Conservation (phyloP, 2,888 invertebrate genomes). For the Trachelus tabidus region DNA sequence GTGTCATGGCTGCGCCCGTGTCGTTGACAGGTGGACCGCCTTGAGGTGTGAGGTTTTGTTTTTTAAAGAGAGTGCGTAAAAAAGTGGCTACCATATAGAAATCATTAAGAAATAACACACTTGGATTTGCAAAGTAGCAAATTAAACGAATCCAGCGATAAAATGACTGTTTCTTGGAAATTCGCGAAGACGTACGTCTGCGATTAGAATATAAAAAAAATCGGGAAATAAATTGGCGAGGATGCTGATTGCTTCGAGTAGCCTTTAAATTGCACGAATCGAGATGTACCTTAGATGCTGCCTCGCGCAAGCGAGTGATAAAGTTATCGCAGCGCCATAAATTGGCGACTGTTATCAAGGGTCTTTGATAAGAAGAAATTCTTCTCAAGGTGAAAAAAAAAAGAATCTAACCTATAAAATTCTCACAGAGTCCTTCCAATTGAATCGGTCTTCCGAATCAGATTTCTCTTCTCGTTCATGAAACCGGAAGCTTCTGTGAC, state of each 20-base stretch:
- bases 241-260: not conserved
- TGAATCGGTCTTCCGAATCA: not conserved
- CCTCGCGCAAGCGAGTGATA: not conserved
- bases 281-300: not conserved
- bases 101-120: no score
- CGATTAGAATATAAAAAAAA: no score
- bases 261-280: not conserved
- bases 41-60: no score
- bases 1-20: no score
- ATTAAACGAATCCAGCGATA: not conserved
- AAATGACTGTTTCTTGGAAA: not conserved
- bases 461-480: not conserved
- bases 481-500: not conserved
- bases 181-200: not conserved
- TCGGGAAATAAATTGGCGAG: not conserved
- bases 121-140: not conserved
- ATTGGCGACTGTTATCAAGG: not conserved
- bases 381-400: not conserved
- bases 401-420: not conserved
- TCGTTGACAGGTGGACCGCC: no score
- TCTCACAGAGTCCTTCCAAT: not conserved
- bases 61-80: no score
- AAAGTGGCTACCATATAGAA: no score
- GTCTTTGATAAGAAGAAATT: not conserved
- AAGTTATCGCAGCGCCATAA: not conserved